phyloP scores from a whole-genome alignment of 92 coral and sea anemone species.

The Zoanthus sociatus region DNA sequence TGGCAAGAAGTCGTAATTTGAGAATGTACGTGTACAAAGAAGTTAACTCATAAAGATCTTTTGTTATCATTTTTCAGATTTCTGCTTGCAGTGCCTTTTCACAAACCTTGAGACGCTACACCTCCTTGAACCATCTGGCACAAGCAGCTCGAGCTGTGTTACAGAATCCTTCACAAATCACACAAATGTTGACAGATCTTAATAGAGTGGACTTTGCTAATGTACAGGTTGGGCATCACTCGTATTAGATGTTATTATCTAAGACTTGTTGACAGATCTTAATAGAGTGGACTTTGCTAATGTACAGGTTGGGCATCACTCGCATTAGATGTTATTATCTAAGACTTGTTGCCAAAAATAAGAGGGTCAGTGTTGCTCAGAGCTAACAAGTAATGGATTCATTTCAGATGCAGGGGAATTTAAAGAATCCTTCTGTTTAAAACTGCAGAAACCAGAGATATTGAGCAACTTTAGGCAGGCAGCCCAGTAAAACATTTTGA shows the following conservation, averaged over 20 bases:
- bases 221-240: conserved; percentile 78
- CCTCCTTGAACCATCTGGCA: conserved; percentile 97
- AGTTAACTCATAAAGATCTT: background rate
- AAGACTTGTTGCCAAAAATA: background rate
- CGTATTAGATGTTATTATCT: background rate
- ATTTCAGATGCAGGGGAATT: too few species aligned
- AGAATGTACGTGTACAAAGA: too few species aligned
- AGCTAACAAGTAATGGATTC: too few species aligned
- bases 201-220: conserved; percentile 99
- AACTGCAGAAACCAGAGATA: too few species aligned
- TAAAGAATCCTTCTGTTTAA: too few species aligned
- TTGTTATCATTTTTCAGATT: conserved; percentile 58
- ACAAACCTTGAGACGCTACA: conserved; percentile 99
- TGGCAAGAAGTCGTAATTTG: too few species aligned
- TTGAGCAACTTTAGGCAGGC: too few species aligned
- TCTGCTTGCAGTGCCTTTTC: conserved; percentile 98
- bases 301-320: conserved; percentile 78
- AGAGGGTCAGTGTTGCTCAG: too few species aligned
- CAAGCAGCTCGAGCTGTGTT: conserved; percentile 99
- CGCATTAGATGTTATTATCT: background rate
- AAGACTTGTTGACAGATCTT: conserved; percentile 88
- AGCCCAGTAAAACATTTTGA: too few species aligned
- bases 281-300: conserved; percentile 99
- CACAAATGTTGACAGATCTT: conserved; percentile 95
- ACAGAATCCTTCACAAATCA: conserved; percentile 97